Percentiles rank a stretch among this genome's conserved stretches.
These are phyloP conservation scores for Oegoconia quadripuncta DNA, from an alignment of 2,888 invertebrate species.

Conservation along the genomic window DNA sequence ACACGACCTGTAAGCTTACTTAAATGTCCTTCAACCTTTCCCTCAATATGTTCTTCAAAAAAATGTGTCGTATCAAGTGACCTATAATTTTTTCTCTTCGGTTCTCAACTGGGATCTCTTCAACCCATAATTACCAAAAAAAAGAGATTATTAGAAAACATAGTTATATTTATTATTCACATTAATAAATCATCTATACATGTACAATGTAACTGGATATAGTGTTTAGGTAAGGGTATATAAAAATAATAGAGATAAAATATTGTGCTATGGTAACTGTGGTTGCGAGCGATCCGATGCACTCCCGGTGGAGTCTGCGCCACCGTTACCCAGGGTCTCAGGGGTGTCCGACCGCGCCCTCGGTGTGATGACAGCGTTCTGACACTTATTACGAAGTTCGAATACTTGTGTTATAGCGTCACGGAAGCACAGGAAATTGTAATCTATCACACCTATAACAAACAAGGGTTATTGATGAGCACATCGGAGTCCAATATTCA, in stretches of 20 bases:
- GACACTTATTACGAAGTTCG: constrained; percentile 87
- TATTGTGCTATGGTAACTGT: constrained; percentile 52
- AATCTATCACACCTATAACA: constrained; percentile 95
- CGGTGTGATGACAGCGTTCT: constrained; percentile 55
- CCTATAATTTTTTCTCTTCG: too few species aligned
- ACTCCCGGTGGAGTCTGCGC: constrained; percentile 55
- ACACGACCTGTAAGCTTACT: too few species aligned
- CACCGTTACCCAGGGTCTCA: constrained; percentile 57
- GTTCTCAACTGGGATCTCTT: too few species aligned
- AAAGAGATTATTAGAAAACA: constrained; percentile 13
- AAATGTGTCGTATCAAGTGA: too few species aligned
- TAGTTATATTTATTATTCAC: constrained; percentile 18
- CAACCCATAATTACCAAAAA: neutral
- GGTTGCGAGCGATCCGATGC: constrained; percentile 50
- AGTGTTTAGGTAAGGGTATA: constrained; percentile 3
- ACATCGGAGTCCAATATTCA: neutral
- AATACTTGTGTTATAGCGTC: constrained; percentile 98
- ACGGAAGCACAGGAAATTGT: constrained; percentile 98
- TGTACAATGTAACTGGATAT: constrained; percentile 10
- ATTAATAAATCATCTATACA: constrained; percentile 13
- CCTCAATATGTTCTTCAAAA: too few species aligned
- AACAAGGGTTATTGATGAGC: constrained; percentile 5
- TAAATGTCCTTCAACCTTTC: too few species aligned
- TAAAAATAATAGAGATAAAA: constrained; percentile 11
- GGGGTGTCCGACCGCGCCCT: constrained; percentile 44